Percentiles rank a stretch among this genome's conserved stretches.
Conservation (phyloP, 2,113 vertebrate genomes). For the Baryphthengus martii region DNA sequence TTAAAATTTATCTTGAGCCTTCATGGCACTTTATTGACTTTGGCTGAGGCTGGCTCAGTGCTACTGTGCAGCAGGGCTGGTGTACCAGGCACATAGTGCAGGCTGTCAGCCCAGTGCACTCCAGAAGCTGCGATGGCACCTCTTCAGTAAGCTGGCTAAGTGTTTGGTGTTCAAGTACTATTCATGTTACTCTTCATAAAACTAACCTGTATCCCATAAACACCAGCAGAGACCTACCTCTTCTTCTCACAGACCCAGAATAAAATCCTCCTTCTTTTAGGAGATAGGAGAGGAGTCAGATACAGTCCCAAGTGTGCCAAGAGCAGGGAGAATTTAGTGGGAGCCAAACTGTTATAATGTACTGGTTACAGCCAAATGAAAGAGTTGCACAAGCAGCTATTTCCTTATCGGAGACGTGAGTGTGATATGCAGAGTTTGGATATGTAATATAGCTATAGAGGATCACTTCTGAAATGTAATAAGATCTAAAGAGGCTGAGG, state of each 20-base stretch:
- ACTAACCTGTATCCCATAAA: background rate
- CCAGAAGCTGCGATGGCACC: background rate
- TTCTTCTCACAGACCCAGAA: background rate
- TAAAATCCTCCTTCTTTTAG: background rate
- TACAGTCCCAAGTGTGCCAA: background rate
- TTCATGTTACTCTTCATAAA: background rate
- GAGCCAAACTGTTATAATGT: background rate
- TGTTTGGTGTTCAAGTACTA: background rate
- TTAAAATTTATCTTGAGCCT: background rate
- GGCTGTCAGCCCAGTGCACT: background rate
- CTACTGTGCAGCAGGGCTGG: background rate
- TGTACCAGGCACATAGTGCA: background rate
- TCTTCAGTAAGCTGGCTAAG: background rate
- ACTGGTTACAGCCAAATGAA: background rate
- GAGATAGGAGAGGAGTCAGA: background rate
- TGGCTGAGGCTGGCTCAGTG: background rate
- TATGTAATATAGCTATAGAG: background rate
- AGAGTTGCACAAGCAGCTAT: background rate
- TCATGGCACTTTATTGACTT: background rate
- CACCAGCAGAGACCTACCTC: background rate
- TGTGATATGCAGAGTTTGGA: background rate
- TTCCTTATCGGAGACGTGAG: slow-evolving; percentile 1
- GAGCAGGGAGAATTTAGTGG: background rate
- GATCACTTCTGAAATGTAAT: background rate
- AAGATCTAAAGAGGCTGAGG: background rate